Evolutionary conservation across 2,113 vertebrate genomes (phyloP), one percentile per base, ranked within the genome.

Genomic region (Pelobates fuscus): DNA sequence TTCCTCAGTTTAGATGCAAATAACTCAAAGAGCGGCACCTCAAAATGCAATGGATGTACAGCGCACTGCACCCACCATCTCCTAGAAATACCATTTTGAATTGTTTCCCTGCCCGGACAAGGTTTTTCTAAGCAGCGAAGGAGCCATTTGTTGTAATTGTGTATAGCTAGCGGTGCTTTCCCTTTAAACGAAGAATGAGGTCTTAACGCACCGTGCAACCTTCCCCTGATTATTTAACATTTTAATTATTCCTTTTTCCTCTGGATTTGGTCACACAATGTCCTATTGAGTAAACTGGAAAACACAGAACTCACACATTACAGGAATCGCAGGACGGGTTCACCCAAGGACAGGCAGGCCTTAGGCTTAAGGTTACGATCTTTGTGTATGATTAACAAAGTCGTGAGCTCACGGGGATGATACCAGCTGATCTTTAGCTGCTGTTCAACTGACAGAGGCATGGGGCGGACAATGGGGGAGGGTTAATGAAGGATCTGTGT

Each of bases 321-420:
- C 43, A 52, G 21, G 30, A 26, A 63, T 63, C 59, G 29, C 21
- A 49, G 61, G 24, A 27, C 32, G 49, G 71, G 71, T 74, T 74
- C 63, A 73, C 30, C 46, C 52, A 46, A 65, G 71, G 71, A 74
- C 71, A 74, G 54, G 43, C 14, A 20, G 64, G 32, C 46, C 49
- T 25, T 43, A 54, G 49, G 29, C 57, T 64, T 41, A 60, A 74
- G 71, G 49, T 65, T 74, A 46, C 41, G 61, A 43, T 57, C 71
- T 60, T 21, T 65, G 71, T 64, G 57, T 63, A 72, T 74, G 49
- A 74, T 74, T 74, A 72, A 63, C 70, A 27, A 25, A 62, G 70
- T 72, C 44, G 26, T 5, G 44, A 58, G 59, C 59, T 63, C 26
- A 23, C 37, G 54, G 14, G 29, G 57, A 49, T 29, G 57, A 49